Evolutionary conservation across 2,113 vertebrate species (phyloP).

Genomic region (Merops nubicus): DNA sequence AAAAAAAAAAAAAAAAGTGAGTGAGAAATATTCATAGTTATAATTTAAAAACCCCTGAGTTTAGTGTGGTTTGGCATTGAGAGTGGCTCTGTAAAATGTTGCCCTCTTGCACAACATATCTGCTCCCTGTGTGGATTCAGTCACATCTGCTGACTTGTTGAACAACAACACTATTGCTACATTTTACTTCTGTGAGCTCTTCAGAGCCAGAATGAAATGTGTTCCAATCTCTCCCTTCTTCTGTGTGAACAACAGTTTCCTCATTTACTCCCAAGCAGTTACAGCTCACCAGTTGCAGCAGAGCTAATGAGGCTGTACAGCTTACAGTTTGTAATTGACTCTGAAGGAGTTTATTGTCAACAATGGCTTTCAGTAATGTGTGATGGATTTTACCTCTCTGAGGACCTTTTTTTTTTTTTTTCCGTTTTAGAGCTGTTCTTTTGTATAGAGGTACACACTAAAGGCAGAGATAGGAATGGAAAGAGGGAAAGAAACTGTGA

Average conservation of each 20-base stretch:
- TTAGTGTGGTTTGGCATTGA: neutral
- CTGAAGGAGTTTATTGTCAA: neutral
- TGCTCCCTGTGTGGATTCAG: neutral
- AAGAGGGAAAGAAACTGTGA: neutral
- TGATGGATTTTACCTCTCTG: neutral
- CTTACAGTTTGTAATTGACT: neutral
- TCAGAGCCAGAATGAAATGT: neutral
- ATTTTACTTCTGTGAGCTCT: constrained; percentile 1
- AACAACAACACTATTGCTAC: constrained; percentile 1
- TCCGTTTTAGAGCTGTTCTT: neutral
- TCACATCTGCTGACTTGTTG: constrained; percentile 35
- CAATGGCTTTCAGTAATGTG: neutral
- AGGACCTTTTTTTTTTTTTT: neutral
- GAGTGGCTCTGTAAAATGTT: neutral
- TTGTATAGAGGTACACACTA: neutral
- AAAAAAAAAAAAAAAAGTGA: neutral
- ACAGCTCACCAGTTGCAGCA: neutral
- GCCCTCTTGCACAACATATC: neutral
- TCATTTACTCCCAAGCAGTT: neutral
- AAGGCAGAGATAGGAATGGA: neutral
- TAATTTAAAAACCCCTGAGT: neutral
- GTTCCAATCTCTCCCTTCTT: neutral
- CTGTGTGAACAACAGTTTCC: neutral
- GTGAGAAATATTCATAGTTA: neutral
- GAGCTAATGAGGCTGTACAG: neutral